phyloP scores from a whole-genome alignment of 2,888 invertebrate species.

The Stenichneumon culpator region DNA sequence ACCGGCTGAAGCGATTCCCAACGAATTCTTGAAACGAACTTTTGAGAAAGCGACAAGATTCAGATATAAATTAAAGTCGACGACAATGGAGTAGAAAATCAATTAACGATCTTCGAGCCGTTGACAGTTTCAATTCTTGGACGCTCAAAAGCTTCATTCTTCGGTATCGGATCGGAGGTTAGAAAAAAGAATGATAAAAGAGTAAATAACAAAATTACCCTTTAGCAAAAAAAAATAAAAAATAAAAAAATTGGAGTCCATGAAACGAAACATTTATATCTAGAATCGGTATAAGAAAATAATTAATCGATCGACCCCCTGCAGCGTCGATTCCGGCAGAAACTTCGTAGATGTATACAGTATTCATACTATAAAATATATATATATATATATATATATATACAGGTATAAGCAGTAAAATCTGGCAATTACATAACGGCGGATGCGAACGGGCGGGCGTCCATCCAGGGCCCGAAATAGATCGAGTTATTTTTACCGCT shows the following conservation, averaged over 20 bases:
- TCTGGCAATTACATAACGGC: constrained; percentile 82
- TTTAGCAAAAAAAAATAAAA: neutral
- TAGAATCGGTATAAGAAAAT: constrained; percentile 1
- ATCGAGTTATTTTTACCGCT: constrained; percentile 83
- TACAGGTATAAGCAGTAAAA: constrained; percentile 76
- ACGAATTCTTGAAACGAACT: neutral
- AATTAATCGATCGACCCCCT: constrained; percentile 16
- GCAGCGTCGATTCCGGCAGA: neutral
- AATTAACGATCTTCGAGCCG: neutral
- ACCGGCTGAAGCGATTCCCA: neutral
- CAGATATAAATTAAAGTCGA: neutral
- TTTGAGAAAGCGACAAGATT: neutral
- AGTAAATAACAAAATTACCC: no score
- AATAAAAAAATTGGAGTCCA: neutral
- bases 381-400: constrained; percentile 23
- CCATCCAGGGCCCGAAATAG: constrained; percentile 84
- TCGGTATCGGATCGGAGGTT: neutral
- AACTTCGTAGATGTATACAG: neutral
- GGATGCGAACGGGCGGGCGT: constrained; percentile 80
- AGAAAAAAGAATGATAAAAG: neutral
- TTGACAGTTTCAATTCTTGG: neutral
- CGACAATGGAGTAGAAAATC: neutral
- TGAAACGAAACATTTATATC: neutral
- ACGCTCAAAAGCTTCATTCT: neutral
- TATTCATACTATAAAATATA: constrained; percentile 4